These are phyloP conservation scores for Lontra canadensis DNA, from an alignment of 2,113 vertebrate species.

Conservation along the genomic window DNA sequence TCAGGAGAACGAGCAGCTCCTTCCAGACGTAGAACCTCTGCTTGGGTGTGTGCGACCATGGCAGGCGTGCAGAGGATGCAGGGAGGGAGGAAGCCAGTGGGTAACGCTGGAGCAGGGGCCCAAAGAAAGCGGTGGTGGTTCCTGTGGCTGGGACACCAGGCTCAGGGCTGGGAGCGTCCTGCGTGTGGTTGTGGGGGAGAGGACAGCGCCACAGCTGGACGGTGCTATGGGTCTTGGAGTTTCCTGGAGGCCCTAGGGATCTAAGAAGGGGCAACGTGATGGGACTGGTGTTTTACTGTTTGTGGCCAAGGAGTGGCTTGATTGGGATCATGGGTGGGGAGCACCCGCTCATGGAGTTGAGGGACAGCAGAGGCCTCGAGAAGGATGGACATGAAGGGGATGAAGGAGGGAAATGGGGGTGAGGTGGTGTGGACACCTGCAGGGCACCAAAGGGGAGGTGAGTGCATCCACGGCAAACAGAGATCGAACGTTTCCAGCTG, in stretches of 20 bases:
- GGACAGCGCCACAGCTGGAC: no score
- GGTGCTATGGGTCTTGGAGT: neutral
- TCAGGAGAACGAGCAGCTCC: fast-evolving
- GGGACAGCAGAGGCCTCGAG: neutral
- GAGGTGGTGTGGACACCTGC: no score
- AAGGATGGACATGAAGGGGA: neutral
- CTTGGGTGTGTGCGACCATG: fast-evolving
- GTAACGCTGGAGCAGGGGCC: fast-evolving
- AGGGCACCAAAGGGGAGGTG: no score
- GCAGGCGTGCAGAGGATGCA: fast-evolving
- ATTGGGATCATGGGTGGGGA: neutral
- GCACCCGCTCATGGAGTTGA: neutral
- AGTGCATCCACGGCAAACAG: fast-evolving
- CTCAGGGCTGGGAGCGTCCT: neutral
- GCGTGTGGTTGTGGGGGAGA: neutral
- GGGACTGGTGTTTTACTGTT: neutral
- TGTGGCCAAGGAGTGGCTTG: neutral
- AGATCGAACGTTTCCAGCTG: no score
- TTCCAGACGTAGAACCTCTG: neutral
- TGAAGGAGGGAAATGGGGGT: fast-evolving
- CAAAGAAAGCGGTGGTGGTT: fast-evolving
- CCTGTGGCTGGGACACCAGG: neutral
- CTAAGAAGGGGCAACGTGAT: neutral
- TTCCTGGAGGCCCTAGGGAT: no score
- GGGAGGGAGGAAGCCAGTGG: neutral